Evolutionary conservation across 2,888 invertebrate genomes (phyloP).

Genomic region (Aspidiotus rigidus): DNA sequence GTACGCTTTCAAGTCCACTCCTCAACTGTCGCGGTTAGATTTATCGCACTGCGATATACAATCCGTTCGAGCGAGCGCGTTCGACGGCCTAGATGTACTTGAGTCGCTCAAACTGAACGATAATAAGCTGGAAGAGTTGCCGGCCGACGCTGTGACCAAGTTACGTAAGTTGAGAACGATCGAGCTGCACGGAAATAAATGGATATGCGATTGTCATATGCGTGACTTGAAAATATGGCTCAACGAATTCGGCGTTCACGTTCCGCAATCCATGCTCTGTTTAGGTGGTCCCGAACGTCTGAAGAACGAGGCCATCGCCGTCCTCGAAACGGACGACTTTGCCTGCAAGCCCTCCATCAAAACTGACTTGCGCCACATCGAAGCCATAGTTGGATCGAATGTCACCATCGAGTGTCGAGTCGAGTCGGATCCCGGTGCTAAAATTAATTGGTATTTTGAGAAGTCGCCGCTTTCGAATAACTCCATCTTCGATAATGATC

Average conservation of each 20-base stretch:
- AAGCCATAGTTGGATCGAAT: slow-evolving; percentile 72
- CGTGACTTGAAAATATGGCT: slow-evolving; percentile 70
- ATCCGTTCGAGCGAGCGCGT: slow-evolving; percentile 65
- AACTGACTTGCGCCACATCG: slow-evolving; percentile 60
- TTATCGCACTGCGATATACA: slow-evolving; percentile 72
- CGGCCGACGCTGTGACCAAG: slow-evolving; percentile 55
- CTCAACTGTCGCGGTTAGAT: slow-evolving; percentile 71
- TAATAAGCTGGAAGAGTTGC: slow-evolving; percentile 68
- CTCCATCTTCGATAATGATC: slow-evolving; percentile 54
- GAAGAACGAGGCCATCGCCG: slow-evolving; percentile 58
- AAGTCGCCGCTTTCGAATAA: slow-evolving; percentile 69
- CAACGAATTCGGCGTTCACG: slow-evolving; percentile 63
- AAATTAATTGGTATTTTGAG: slow-evolving; percentile 72
- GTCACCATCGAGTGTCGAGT: slow-evolving; percentile 73
- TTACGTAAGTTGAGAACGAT: slow-evolving; percentile 68
- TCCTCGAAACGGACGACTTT: slow-evolving; percentile 59
- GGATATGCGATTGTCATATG: slow-evolving; percentile 80
- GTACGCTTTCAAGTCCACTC: slow-evolving; percentile 65
- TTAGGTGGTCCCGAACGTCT: slow-evolving; percentile 61
- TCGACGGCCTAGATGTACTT: slow-evolving; percentile 64
- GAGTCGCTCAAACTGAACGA: slow-evolving; percentile 72
- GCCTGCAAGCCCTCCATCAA: slow-evolving; percentile 73
- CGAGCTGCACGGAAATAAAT: slow-evolving; percentile 75
- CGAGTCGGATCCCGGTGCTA: slow-evolving; percentile 70
- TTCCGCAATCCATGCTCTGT: slow-evolving; percentile 71